Evolutionary conservation across 2,888 invertebrate genomes (phyloP), one percentile per base, ranked within the genome.

Genomic region (Temnothorax unifasciatus): DNA sequence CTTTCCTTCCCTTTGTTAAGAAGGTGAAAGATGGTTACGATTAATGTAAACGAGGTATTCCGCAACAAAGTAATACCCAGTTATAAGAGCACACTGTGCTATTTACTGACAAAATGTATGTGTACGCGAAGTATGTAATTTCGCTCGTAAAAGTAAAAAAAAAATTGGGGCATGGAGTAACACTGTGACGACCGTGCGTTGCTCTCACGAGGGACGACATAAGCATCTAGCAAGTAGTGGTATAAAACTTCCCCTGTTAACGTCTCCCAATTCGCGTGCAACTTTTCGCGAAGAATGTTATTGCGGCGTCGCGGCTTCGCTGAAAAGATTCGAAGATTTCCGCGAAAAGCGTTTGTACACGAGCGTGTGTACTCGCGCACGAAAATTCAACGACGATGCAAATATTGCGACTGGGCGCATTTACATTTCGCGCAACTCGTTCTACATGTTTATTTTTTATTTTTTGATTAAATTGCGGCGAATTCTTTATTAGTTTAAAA

Each of bases 41-140:
- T 79, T 69, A 79, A 79, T 79, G 57, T 81, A 81, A 81, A 81
- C 69, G 59, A 68, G 79, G 34, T 71, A 47, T 68, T 77, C n/a
- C 59, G 34, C 59, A 38, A 71, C 59, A 68, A 81, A 69, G 59
- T 81, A 81, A 71, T 81, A 81, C 47, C 11, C n/a, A 18, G 69
- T 69, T 79, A 79, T 59, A 69, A 44, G 59, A 68, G n/a, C 47
- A 25, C 25, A 18, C 34, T 4, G 29, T 41, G 57, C 50, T 75
- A 59, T 50, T 38, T 41, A 52, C 34, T 61, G 34, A 69, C 69
- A 59, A 47, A 59, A 81, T 71, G 47, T 47, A 77, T 54, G 29
- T 41, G 76, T 21, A 57, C 44, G 34, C 21, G 21, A 21, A 34
- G 25, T 18, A 59, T 38, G 71, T 81, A 81, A 81, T 81, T 69